These are phyloP conservation scores for Drosophila lowei DNA, from an alignment of 1,140 invertebrate species.

Conservation along the genomic window DNA sequence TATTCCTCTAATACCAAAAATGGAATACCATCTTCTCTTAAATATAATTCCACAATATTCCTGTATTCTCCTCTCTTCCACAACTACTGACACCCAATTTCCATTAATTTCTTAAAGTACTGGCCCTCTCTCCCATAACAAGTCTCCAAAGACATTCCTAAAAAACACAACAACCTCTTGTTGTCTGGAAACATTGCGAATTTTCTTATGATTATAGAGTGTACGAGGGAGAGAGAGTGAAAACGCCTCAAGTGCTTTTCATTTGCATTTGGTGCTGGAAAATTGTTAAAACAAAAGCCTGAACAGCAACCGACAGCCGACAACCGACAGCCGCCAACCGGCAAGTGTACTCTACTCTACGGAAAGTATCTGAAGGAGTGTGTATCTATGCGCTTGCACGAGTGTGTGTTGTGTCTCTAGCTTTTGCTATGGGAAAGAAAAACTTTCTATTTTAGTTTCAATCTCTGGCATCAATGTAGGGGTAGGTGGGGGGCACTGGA, in stretches of 20 bases:
- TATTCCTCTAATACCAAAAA: not conserved
- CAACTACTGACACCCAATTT: no score
- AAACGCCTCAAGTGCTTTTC: conserved; percentile 58
- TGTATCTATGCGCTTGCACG: no score
- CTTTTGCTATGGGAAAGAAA: conserved; percentile 52
- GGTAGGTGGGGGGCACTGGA: not conserved
- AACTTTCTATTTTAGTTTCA: conserved; percentile 66
- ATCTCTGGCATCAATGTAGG: conserved; percentile 24
- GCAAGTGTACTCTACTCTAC: conserved; percentile 10
- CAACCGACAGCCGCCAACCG: conserved; percentile 37
- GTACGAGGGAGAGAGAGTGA: conserved; percentile 30
- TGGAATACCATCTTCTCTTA: not conserved
- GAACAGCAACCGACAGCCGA: conserved; percentile 25
- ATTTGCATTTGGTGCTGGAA: conserved; percentile 61
- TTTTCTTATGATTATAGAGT: conserved; percentile 35
- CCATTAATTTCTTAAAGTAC: no score
- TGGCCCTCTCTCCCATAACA: not conserved
- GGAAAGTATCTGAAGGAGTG: no score
- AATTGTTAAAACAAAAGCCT: conserved; percentile 71
- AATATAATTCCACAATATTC: no score
- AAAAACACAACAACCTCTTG: conserved; percentile 15
- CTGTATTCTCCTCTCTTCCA: no score
- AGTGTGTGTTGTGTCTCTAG: conserved; percentile 1
- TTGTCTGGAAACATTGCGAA: conserved; percentile 40
- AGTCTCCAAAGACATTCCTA: not conserved